phyloP scores from a whole-genome alignment of 2,113 vertebrate species.

The Prunella fulvescens region DNA sequence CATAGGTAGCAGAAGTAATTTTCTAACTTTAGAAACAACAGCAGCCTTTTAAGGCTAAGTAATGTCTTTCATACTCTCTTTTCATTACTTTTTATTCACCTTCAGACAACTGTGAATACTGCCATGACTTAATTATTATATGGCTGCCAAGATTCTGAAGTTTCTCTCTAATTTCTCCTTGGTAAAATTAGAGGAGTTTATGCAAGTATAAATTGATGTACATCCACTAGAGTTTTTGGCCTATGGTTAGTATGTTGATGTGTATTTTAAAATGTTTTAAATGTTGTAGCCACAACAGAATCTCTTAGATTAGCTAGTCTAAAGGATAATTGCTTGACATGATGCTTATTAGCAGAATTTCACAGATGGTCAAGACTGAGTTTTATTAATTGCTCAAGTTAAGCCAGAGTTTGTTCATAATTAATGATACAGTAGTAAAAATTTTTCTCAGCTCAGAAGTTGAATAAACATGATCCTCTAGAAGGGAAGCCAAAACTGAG shows the following conservation, averaged over 20 bases:
- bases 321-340: conserved; percentile 29
- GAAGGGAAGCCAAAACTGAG: conserved; percentile 50
- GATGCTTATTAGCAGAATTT: conserved; percentile 43
- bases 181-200: neutral
- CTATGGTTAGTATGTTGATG: neutral
- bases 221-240: neutral
- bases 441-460: conserved; percentile 56
- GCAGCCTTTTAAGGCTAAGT: neutral
- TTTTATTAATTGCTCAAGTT: conserved; percentile 66
- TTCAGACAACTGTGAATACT: neutral
- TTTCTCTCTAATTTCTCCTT: neutral
- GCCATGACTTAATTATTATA: neutral
- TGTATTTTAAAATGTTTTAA: conserved; percentile 26
- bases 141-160: neutral
- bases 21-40: neutral
- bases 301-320: conserved; percentile 21
- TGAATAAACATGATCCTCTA: conserved; percentile 61
- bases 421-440: conserved; percentile 50
- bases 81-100: neutral
- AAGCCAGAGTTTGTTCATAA: conserved; percentile 64
- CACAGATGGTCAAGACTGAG: conserved; percentile 60
- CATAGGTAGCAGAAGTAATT: neutral
- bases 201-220: neutral
- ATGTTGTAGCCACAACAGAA: conserved; percentile 23
- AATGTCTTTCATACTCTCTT: neutral